Base-by-base conservation (phyloP, 37 sponge, comb jelly and placozoan species). In the Bolinopsis microptera region DNA sequence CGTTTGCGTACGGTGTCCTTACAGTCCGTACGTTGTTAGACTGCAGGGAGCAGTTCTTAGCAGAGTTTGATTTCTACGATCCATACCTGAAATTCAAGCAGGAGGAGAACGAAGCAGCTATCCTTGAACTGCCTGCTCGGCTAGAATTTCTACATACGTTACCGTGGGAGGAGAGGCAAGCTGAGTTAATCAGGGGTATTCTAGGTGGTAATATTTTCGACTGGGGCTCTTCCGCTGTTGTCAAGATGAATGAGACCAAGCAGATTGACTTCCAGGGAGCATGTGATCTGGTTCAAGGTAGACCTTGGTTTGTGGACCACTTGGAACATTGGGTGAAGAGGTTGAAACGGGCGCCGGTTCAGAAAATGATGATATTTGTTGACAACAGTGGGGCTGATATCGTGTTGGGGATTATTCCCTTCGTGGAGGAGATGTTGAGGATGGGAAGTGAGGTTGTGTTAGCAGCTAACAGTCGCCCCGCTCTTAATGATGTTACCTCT, bases 341-440 rank as follows among this genome's bases (percentile, higher is more conserved):
- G 34, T 32, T 93, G 32, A 69, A 94, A 35, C 30, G 70, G 25
- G 68, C 83, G 38, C 69, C 90, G 0, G 26, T 80, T 68, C 39
- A 35, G 83, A 80, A 83, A 16, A 75, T 83, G 68, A 36, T 94
- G 69, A 48, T 94, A 22, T 94, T 94, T 68, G 88, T 83, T 38
- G 94, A 94, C 35, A 94, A 94, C 74, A 83, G 94, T 26, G 94
- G 94, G 33, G 69, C 69, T 23, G 94, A 94, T 40, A 83, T 94
- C 69, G 41, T 86, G 35, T n/a, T 94, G 41, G 94, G 94, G 35
- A 86, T 94, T 27, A 33, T 94, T 0, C 90, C 94, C 18, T 83
- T 94, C 32, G 94, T 86, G 0, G n/a, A 68, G 23, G 94, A 94
- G 68, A 68, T 94, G 70, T 32, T 94, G 86, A 88, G 38, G 26